phyloP scores from a whole-genome alignment of 2,113 vertebrate genomes.

The Donacobius atricapilla region DNA sequence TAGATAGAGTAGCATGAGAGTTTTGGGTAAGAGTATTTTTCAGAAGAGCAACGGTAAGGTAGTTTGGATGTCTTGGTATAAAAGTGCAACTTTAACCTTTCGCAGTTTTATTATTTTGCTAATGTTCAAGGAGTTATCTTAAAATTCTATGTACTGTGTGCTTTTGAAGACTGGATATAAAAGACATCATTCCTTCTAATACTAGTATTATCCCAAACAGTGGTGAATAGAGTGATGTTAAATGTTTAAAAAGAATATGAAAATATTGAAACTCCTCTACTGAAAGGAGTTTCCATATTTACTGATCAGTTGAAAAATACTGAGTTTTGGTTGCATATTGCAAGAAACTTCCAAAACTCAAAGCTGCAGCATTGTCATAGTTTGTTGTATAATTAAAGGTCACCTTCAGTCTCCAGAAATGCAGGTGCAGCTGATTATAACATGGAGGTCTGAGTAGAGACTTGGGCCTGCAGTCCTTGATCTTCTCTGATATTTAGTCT shows the following conservation, averaged over 20 bases:
- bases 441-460: not conserved
- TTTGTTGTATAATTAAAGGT: conserved; percentile 25
- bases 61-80: not conserved
- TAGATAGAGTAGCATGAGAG: not conserved
- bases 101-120: not conserved
- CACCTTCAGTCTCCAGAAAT: not conserved
- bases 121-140: not conserved
- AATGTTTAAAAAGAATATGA: not conserved
- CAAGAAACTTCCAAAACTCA: not conserved
- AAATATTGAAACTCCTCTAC: not conserved
- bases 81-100: not conserved
- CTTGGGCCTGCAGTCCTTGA: not conserved
- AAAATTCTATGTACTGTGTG: not conserved
- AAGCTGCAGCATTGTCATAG: not conserved
- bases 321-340: not conserved
- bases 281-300: not conserved
- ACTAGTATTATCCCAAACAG: not conserved
- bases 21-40: not conserved
- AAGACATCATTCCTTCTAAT: not conserved
- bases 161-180: not conserved
- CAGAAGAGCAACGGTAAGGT: not conserved
- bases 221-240: not conserved
- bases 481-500: conserved; percentile 3
- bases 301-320: not conserved
- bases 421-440: not conserved